Percentiles rank a stretch among this genome's conserved stretches.
These are phyloP conservation scores for Diabrotica balteata DNA, from an alignment of 2,888 invertebrate genomes.

Conservation along the genomic window DNA sequence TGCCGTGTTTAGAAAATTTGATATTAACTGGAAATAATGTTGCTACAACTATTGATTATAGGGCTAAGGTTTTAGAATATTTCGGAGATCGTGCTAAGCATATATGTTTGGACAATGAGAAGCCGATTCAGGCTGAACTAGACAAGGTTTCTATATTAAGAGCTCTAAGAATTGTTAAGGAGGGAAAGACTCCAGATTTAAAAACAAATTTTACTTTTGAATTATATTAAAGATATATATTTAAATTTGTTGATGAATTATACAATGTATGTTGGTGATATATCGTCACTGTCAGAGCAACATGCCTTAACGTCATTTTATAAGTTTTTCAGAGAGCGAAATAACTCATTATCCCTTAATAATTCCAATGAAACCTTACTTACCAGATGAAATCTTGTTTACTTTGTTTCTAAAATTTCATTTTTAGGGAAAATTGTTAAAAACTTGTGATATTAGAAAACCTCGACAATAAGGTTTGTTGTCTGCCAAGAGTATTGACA, in stretches of 20 bases:
- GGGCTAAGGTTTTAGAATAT: slow-evolving; percentile 87
- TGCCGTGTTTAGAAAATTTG: slow-evolving; percentile 89
- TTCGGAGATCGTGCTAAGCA: slow-evolving; percentile 85
- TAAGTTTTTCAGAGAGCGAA: too few relatives aligned
- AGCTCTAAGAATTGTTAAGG: slow-evolving; percentile 80
- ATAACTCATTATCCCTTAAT: too few relatives aligned
- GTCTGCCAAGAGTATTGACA: too few relatives aligned
- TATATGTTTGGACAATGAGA: slow-evolving; percentile 87
- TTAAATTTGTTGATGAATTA: background rate
- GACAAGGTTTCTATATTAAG: slow-evolving; percentile 91
- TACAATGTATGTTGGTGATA: too few relatives aligned
- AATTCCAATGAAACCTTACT: too few relatives aligned
- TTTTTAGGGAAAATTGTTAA: too few relatives aligned
- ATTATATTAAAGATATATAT: slow-evolving; percentile 18
- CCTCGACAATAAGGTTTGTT: too few relatives aligned
- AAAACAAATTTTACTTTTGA: slow-evolving; percentile 11
- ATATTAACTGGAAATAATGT: slow-evolving; percentile 89
- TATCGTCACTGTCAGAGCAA: too few relatives aligned
- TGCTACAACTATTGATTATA: slow-evolving; percentile 85
- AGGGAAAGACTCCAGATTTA: slow-evolving; percentile 49
- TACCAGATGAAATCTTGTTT: too few relatives aligned
- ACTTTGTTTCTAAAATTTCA: too few relatives aligned
- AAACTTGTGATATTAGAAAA: too few relatives aligned
- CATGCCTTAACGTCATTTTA: too few relatives aligned
- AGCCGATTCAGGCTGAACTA: slow-evolving; percentile 84